Evolutionary conservation across 23 tunicate species (phyloP).

Genomic region (Oikopleura vanhoeffeni): DNA sequence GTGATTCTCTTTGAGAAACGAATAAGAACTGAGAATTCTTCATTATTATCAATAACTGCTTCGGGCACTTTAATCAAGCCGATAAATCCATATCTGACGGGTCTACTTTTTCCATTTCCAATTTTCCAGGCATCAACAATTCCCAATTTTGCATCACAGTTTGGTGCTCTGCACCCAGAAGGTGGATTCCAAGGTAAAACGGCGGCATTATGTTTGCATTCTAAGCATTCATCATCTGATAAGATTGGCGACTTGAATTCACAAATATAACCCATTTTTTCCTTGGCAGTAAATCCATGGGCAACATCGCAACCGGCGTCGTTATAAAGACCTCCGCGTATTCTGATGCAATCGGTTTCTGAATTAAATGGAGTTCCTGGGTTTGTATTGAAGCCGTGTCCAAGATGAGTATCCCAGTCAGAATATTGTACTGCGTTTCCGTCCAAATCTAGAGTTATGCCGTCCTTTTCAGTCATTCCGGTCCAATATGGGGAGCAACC

Average conservation of each 20-base stretch:
- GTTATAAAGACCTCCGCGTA: not conserved
- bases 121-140: not conserved
- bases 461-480: not conserved
- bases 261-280: not conserved
- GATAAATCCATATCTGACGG: not conserved
- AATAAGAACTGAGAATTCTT: not conserved
- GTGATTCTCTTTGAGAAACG: not conserved
- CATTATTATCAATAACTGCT: not conserved
- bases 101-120: not conserved
- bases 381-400: no score
- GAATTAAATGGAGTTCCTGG: no score
- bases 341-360: not conserved
- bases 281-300: not conserved
- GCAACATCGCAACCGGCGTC: not conserved
- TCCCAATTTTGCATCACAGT: not conserved
- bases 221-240: not conserved
- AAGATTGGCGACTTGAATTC: no score
- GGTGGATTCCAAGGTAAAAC: not conserved
- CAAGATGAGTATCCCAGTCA: not conserved
- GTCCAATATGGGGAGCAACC: not conserved
- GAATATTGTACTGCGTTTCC: not conserved
- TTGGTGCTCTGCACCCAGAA: not conserved
- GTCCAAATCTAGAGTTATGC: not conserved
- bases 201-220: not conserved
- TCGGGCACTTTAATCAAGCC: not conserved